A percentile compares a stretch with the other conserved stretches of the same genome.
Evolutionary conservation across 1,140 invertebrate genomes (phyloP).

Genomic region (Micrasema longulum): DNA sequence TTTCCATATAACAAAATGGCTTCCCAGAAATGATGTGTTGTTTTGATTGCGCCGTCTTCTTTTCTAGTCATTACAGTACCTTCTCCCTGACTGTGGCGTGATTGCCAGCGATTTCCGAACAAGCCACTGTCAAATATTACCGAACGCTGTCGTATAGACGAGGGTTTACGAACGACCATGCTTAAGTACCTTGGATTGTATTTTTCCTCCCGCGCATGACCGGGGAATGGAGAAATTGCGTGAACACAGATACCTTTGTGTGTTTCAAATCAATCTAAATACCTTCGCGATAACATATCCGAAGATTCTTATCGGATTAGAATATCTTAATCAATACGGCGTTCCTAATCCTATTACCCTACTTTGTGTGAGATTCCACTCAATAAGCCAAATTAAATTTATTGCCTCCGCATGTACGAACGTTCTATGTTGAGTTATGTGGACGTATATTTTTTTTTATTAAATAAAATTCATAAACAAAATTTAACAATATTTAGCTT

Average conservation of each 20-base stretch:
- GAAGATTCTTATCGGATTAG: too few relatives aligned
- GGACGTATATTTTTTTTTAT: too few relatives aligned
- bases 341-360: too few relatives aligned
- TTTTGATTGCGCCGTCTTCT: slow-evolving; percentile 41
- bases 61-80: slow-evolving; percentile 36
- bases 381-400: too few relatives aligned
- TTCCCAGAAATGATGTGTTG: slow-evolving; percentile 48
- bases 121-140: slow-evolving; percentile 4
- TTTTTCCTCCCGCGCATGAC: slow-evolving; percentile 14
- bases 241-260: slow-evolving; percentile 5
- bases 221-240: slow-evolving; percentile 22
- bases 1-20: slow-evolving; percentile 45
- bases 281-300: too few relatives aligned
- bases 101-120: slow-evolving; percentile 32
- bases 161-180: slow-evolving; percentile 17
- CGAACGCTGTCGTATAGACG: slow-evolving; percentile 22
- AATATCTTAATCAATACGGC: too few relatives aligned
- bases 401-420: too few relatives aligned
- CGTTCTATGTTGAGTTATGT: too few relatives aligned
- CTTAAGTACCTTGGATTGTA: slow-evolving; percentile 18
- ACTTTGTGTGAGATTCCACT: too few relatives aligned
- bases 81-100: slow-evolving; percentile 32
- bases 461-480: too few relatives aligned
- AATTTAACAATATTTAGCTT: too few relatives aligned
- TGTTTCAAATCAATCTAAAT: background rate